Evolutionary conservation across 1,140 invertebrate species (phyloP), one percentile per base, ranked within the genome.

Genomic region (Macrocentrus cingulum): DNA sequence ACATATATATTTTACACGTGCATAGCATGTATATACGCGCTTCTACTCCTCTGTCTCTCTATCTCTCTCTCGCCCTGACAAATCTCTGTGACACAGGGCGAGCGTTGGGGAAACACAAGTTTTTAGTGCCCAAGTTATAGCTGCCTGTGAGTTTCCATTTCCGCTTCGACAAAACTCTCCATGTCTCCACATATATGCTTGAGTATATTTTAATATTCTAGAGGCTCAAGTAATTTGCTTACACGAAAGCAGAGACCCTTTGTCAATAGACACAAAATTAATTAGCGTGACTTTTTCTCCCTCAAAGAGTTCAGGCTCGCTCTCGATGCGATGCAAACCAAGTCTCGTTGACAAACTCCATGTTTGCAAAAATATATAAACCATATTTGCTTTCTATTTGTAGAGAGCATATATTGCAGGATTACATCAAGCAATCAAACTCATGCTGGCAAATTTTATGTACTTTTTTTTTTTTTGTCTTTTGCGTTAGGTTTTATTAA

Each of bases 11-110:
- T 6, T 34, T 7, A 34, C 11, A 34, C 11, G 29, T 34, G 6
- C 29, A 13, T n/a, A n/a, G n/a, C n/a, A n/a, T n/a, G n/a, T n/a
- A n/a, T n/a, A n/a, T n/a, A n/a, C n/a, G n/a, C n/a, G n/a, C n/a
- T n/a, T n/a, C n/a, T n/a, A n/a, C 6, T 44, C 9, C 22, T 25
- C 13, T 25, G 23, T 13, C 16, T 46, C 16, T 23, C 20, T 18
- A 1, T 23, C n/a, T 44, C 19, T 2, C 29, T 51, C 25, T 59
- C 41, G 23, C 54, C 48, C 36, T 8, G 25, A 39, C 36, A 39
- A 8, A 39, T 15, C 7, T 39, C 7, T 39, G 36, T 39, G 13
- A 8, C 13, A 39, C 36, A 39, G 4, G 8, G n/a, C n/a, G n/a
- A 8, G 15, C 11, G 13, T 13, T 15, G 8, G 8, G 3, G 36